These are phyloP conservation scores for Melanotaenia boesemani DNA, from an alignment of 2,797 vertebrate genomes.

Conservation along the genomic window DNA sequence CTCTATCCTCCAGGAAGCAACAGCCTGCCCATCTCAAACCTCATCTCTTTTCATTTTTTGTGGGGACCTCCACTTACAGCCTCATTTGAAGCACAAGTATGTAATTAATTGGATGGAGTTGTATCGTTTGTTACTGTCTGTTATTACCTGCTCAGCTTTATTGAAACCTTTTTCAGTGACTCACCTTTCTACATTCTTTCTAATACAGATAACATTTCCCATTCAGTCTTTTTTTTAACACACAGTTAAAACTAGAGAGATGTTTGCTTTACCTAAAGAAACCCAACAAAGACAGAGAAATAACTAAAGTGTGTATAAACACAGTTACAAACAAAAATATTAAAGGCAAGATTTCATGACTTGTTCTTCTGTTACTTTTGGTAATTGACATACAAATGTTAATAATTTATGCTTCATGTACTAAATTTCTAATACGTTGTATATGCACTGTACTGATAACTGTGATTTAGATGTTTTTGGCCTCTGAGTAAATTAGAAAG, in stretches of 20 bases:
- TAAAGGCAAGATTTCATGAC: neutral
- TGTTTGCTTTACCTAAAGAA: neutral
- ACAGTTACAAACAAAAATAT: neutral
- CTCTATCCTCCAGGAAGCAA: slow-evolving; percentile 71
- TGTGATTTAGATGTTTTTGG: too few species aligned
- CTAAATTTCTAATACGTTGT: too few species aligned
- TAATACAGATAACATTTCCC: neutral
- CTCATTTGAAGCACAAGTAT: slow-evolving; percentile 50
- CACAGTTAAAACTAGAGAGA: neutral
- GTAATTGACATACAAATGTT: too few species aligned
- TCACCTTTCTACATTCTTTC: neutral
- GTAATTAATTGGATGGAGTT: slow-evolving; percentile 39
- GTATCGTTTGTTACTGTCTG: slow-evolving; percentile 39
- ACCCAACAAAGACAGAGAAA: neutral
- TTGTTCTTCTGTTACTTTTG: neutral
- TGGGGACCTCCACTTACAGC: neutral
- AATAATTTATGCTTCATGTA: too few species aligned
- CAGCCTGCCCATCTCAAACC: slow-evolving; percentile 74
- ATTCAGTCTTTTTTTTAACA: neutral
- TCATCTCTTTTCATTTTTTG: slow-evolving; percentile 67
- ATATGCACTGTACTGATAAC: too few species aligned
- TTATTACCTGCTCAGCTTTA: neutral
- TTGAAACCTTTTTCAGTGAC: neutral
- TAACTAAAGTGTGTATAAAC: neutral
- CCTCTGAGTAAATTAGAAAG: too few species aligned